These are phyloP conservation scores for Tenthredo distinguenda DNA, from an alignment of 2,888 invertebrate species.

Conservation along the genomic window DNA sequence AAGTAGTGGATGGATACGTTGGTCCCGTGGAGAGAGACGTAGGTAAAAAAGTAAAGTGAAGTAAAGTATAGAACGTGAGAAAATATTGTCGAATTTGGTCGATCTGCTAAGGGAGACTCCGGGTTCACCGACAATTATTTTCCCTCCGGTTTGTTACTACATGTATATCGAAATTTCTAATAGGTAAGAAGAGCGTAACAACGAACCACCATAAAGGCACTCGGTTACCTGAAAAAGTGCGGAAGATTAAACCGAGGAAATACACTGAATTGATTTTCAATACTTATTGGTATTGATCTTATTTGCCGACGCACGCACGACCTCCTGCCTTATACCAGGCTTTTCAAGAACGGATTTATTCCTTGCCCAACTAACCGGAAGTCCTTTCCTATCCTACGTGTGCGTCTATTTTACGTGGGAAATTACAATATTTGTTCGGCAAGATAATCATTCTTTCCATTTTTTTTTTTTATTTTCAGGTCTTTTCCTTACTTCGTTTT, in stretches of 20 bases:
- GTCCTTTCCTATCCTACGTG: background rate
- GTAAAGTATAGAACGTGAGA: background rate
- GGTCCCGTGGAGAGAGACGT: background rate
- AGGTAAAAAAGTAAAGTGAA: background rate
- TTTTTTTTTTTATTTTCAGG: background rate
- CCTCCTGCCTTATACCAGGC: background rate
- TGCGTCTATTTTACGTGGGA: slow-evolving; percentile 14
- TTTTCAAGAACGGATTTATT: slow-evolving; percentile 32
- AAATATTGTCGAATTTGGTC: background rate
- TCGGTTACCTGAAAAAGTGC: background rate
- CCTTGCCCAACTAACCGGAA: slow-evolving; percentile 29
- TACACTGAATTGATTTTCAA: slow-evolving; percentile 49
- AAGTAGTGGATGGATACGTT: slow-evolving; percentile 12
- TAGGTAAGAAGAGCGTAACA: background rate
- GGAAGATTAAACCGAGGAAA: slow-evolving; percentile 41
- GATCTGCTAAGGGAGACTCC: background rate
- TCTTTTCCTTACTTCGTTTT: background rate
- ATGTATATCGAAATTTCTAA: background rate
- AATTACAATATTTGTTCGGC: slow-evolving; percentile 26
- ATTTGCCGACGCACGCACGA: slow-evolving; percentile 40
- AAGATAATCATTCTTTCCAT: background rate
- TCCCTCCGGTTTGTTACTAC: background rate
- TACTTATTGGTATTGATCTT: slow-evolving; percentile 42
- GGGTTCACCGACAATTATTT: background rate
- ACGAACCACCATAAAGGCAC: background rate